Evolutionary conservation across 2,888 invertebrate species (phyloP).

Genomic region (Petrolisthes cinctipes): DNA sequence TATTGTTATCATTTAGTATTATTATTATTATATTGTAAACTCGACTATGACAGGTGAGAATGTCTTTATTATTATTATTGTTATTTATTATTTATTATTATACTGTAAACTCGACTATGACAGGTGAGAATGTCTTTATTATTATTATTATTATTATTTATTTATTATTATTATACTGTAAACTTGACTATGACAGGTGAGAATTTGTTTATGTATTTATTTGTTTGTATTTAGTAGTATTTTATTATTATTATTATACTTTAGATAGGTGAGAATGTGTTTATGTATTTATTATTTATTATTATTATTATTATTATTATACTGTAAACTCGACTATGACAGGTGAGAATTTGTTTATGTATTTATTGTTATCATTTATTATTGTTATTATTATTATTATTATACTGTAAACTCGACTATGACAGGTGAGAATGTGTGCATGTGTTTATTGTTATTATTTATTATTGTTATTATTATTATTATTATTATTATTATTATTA

Average conservation of each 20-base stretch:
- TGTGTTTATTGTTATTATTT: background rate
- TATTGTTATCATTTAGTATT: background rate
- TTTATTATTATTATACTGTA: background rate
- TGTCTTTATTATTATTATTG: background rate
- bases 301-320: slow-evolving; percentile 69
- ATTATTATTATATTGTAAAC: background rate
- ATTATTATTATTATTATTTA: background rate
- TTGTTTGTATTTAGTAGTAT: background rate
- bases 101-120: slow-evolving; percentile 90
- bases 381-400: background rate
- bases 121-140: background rate
- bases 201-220: background rate
- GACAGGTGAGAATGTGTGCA: background rate
- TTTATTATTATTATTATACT: background rate
- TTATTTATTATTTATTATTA: background rate
- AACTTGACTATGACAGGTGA: slow-evolving; percentile 11
- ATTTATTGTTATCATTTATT: background rate
- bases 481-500: background rate
- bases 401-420: background rate
- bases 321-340: slow-evolving; percentile 97
- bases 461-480: no score
- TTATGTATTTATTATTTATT: background rate
- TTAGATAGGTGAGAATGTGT: background rate
- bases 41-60: slow-evolving; percentile 14
- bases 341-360: slow-evolving; percentile 72